A percentile compares a stretch with the other conserved stretches of the same genome.
phyloP scores from a whole-genome alignment of 2,113 vertebrate species.

The Raja brachyura region DNA sequence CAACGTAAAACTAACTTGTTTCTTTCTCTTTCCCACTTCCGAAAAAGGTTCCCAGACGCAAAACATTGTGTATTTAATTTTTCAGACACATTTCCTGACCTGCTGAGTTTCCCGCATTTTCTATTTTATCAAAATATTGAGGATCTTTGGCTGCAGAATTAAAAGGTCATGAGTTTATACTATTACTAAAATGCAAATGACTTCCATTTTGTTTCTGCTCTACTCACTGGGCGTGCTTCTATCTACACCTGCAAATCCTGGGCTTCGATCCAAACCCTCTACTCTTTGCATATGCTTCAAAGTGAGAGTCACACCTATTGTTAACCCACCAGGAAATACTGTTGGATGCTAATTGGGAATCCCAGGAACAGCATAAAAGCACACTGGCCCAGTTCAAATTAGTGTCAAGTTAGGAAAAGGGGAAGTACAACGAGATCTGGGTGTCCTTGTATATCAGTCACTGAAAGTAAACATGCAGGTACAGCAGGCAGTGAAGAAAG shows the following conservation, averaged over 20 bases:
- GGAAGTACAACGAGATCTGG: no score
- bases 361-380: neutral
- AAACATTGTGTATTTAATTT: no score
- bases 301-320: neutral
- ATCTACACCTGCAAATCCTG: neutral
- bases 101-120: no score
- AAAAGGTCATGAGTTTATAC: neutral
- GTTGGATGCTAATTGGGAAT: neutral
- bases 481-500: no score
- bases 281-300: neutral
- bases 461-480: no score
- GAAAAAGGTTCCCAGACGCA: no score
- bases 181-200: constrained; percentile 16
- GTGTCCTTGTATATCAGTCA: no score
- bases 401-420: no score
- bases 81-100: no score
- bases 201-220: neutral
- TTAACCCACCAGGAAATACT: neutral
- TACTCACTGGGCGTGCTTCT: neutral
- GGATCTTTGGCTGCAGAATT: neutral
- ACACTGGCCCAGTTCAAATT: no score
- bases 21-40: no score
- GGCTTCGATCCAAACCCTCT: neutral
- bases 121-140: neutral
- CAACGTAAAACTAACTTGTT: no score